Evolutionary conservation across 2,888 invertebrate species (phyloP).

Genomic region (Octodonta nipae): DNA sequence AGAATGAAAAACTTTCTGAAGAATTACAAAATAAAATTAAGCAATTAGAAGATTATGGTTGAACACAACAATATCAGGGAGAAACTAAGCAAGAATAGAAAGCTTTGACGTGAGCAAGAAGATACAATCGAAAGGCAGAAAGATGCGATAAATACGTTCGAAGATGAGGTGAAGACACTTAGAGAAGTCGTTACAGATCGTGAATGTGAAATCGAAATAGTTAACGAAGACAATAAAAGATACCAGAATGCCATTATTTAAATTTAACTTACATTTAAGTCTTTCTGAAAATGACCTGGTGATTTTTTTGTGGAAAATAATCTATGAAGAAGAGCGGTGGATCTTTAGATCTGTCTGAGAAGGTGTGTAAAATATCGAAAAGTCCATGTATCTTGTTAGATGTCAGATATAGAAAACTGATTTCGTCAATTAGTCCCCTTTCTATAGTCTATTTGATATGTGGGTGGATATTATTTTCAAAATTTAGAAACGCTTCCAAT

Average conservation of each 20-base stretch:
- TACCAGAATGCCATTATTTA: slow-evolving; percentile 43
- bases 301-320: too few relatives aligned
- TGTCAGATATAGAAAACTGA: too few relatives aligned
- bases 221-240: slow-evolving; percentile 38
- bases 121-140: slow-evolving; percentile 12
- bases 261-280: too few relatives aligned
- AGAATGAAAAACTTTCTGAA: slow-evolving; percentile 10
- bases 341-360: too few relatives aligned
- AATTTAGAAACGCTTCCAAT: too few relatives aligned
- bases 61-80: slow-evolving; percentile 14
- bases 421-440: too few relatives aligned
- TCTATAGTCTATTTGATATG: too few relatives aligned
- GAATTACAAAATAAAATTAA: slow-evolving; percentile 11
- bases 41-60: slow-evolving; percentile 14
- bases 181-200: slow-evolving; percentile 29
- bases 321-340: too few relatives aligned
- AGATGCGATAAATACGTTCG: slow-evolving; percentile 19
- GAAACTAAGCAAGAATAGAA: slow-evolving; percentile 23
- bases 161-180: slow-evolving; percentile 21
- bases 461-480: too few relatives aligned
- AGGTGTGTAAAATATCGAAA: too few relatives aligned
- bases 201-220: slow-evolving; percentile 43
- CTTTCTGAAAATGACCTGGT: too few relatives aligned
- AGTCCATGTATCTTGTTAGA: too few relatives aligned
- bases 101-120: slow-evolving; percentile 14